Evolutionary conservation across 2,113 vertebrate genomes (phyloP), one percentile per base, ranked within the genome.

Genomic region (Pelvicachromis taeniatus): DNA sequence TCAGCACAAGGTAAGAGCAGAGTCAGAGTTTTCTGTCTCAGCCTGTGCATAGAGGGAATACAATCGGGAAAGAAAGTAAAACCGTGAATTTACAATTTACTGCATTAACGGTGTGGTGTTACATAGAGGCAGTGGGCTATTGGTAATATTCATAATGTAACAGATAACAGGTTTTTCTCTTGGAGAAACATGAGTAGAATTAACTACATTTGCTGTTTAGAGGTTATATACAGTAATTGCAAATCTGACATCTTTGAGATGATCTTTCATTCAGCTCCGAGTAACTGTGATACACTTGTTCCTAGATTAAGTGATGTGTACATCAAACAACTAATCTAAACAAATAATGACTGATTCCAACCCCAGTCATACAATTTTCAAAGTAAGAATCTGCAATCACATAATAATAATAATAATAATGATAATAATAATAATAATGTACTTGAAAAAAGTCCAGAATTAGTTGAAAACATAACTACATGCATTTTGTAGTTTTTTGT

Each of bases 1-100:
- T 92, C 78, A 91, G 80, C 89, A 90, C 68, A 83, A 87, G 78
- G 81, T 77, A 70, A 55, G 23, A 35, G 61, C 78, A 50, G 56
- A 81, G 75, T 82, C 65, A 73, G 80, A 88, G 11, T 48, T 88
- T 81, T 80, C 53, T 79, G 45, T 58, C 58, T 80, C 52, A 63
- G 61, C 50, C 59, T 40, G 9, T 19, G 45, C 45, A 75, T 50
- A 52, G 17, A 4, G 10, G 45, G 70, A 75, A 50, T 17, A 33
- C 45, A 75, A 11, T 75, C 23, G 52, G 26, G 26, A 52, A 75
- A 75, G 26, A 75, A 75, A 50, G 70, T 12, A 52, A 75, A 75
- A 52, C 45, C 1, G 17, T 75, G 26, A 75, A 52, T 29, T 75
- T 52, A 33, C 6, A 75, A 52, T 75, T 75, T 52, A 13, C 26